Evolutionary conservation across 2,113 vertebrate species (phyloP), one percentile per base, ranked within the genome.

Genomic region (Neotoma lepida): DNA sequence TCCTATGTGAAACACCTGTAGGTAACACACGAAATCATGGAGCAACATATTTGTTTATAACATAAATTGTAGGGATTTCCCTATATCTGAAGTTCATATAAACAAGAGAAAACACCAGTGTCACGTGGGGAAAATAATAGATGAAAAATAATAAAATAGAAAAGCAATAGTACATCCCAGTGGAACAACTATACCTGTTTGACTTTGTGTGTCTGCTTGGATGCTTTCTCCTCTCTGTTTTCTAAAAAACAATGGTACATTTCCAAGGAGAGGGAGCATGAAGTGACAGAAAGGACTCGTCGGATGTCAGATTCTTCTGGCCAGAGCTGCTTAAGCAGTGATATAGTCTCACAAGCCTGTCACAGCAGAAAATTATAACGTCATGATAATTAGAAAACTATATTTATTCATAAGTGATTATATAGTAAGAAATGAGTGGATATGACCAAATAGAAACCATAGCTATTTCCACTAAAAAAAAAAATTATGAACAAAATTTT

Each of bases 231-330:
- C 39, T 51, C 12, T 78, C 85, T 86, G 58, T 89, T 95, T 90
- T 89, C 56, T 94, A 98, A 68, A 92, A 97, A 24, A 18, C 15
- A 33, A 54, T 88, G 96, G 81, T 97, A 97, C 61, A 97, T 90
- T 90, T 94, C 95, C 95, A 98, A 95, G 30, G 66, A 93, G 49
- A 97, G 49, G 0, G 97, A 96, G 71, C 98, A 98, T 9, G 94
- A 90, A 89, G 97, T 90, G 77, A 98, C 97, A 77, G 97, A 98
- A 68, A 96, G 9, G 51, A 94, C 96, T 49, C 92, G 66, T 0
- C 80, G 96, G 93, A 98, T 91, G 28, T 98, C 97, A 86, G 97
- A 98, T 92, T 96, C 97, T 95, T 96, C 92, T 28, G 97, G 97
- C 98, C 98, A 98, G 61, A 98, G 22, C 28, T 96, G n/a, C 87